Evolutionary conservation across 2,113 vertebrate genomes (phyloP), one percentile per base, ranked within the genome.

Genomic region (Gyps fulvus): DNA sequence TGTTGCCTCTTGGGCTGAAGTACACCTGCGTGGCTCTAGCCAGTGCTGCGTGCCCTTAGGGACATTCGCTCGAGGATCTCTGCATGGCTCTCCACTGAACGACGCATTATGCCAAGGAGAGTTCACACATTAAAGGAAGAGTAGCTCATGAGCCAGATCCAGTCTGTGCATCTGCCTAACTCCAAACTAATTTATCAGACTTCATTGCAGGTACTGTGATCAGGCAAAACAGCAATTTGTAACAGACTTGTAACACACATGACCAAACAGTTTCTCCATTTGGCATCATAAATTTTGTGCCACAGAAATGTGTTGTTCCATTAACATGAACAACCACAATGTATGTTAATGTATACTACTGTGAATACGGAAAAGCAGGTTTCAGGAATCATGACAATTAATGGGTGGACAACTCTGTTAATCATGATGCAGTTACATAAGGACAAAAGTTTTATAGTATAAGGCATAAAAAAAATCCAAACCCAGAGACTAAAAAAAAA

Each of bases 21-120:
- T 23, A 36, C 19, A 20, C 8, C 31, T 2, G 1, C 1, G 6
- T 9, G 62, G 40, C 38, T 40, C 54, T 16, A 16, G 15, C 17
- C 83, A 27, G 47, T 2, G 25, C 61, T 11, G 52, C 6, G 1
- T 4, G 16, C 25, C 10, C 38, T n/a, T 6, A 2, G 36, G 1
- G 5, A 34, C 42, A 8, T 11, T 21, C 0, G 1, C 58, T 36
- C 11, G 15, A 22, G 25, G 63, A 25, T 34, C 70, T 38, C 71
- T 20, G 55, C 29, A 8, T 23, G 4, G 2, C 11, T 58, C 25
- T 32, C 19, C 22, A 15, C 31, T 22, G 36, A 29, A 36, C 0
- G 1, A 34, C 3, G 25, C 15, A 1, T 54, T 11, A 40, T n/a
- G 47, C 67, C 55, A 49, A 25, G 11, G 49, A 8, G 29, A 52